Percentiles rank a stretch among this genome's conserved stretches.
These are phyloP conservation scores for Solen grandis DNA, from an alignment of 1,140 invertebrate genomes.

Conservation along the genomic window DNA sequence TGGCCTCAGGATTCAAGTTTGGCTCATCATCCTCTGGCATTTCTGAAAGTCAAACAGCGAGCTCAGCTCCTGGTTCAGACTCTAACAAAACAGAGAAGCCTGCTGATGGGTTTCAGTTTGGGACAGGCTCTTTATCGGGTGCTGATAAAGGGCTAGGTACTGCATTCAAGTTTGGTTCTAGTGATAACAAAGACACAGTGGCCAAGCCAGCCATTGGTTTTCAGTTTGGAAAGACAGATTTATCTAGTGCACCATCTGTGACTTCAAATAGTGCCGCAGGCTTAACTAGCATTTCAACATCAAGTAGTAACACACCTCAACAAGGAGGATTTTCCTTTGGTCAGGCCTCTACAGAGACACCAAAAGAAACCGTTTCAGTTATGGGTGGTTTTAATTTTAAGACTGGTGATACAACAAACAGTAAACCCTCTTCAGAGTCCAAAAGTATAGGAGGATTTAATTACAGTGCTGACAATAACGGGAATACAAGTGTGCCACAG, in stretches of 20 bases:
- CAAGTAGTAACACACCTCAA: not conserved
- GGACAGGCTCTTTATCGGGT: not conserved
- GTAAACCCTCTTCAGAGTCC: not conserved
- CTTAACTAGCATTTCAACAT: not conserved
- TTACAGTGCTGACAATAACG: no score
- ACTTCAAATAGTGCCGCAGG: not conserved
- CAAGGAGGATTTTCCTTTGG: slow-evolving; percentile 17
- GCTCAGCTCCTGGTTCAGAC: not conserved
- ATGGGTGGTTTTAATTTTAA: slow-evolving; percentile 30
- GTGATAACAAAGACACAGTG: slow-evolving; percentile 20
- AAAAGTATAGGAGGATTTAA: not conserved
- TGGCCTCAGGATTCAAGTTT: no score
- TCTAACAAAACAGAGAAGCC: not conserved
- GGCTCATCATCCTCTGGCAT: no score
- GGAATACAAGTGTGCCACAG: no score
- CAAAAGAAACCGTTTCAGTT: not conserved
- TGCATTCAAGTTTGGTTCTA: slow-evolving; percentile 20
- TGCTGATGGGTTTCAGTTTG: slow-evolving; percentile 31
- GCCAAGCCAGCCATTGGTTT: slow-evolving; percentile 7
- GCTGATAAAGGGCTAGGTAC: not conserved
- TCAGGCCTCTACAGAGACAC: not conserved
- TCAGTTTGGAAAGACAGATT: slow-evolving; percentile 21
- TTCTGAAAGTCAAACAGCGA: no score
- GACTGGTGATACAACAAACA: not conserved
- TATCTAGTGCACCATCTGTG: not conserved